These are phyloP conservation scores for Nannobrachium achirus DNA, from an alignment of 2,113 vertebrate species.

Conservation along the genomic window DNA sequence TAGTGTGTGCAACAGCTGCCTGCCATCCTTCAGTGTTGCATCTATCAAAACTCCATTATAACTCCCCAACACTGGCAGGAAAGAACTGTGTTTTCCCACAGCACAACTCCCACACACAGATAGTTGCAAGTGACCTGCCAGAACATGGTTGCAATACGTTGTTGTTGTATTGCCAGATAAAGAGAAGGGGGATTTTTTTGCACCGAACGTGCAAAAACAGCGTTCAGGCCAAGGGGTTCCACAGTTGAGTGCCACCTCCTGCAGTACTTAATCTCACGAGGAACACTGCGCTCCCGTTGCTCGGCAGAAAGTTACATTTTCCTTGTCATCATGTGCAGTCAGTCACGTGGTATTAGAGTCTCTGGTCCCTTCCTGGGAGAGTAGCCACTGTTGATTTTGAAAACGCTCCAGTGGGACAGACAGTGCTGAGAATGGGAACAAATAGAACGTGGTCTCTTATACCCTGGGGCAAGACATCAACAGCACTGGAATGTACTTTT, in stretches of 20 bases:
- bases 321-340: slow-evolving; percentile 30
- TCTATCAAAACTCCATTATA: slow-evolving; percentile 24
- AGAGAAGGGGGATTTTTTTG: background rate
- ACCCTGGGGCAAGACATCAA: slow-evolving; percentile 17
- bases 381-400: slow-evolving; percentile 41
- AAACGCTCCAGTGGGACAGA: slow-evolving; percentile 40
- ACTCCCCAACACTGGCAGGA: slow-evolving; percentile 33
- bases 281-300: slow-evolving; percentile 2
- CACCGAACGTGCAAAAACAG: no score
- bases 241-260: background rate
- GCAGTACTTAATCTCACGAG: slow-evolving; percentile 1
- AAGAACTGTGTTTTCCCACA: slow-evolving; percentile 62
- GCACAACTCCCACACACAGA: slow-evolving; percentile 51
- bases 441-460: slow-evolving; percentile 27
- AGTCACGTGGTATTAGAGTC: slow-evolving; percentile 13
- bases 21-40: slow-evolving; percentile 51
- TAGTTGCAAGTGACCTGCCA: slow-evolving; percentile 35
- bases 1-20: slow-evolving; percentile 66
- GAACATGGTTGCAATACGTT: slow-evolving; percentile 33
- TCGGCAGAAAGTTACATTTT: slow-evolving; percentile 3
- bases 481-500: slow-evolving; percentile 28
- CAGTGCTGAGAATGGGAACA: slow-evolving; percentile 43
- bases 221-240: background rate
- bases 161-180: slow-evolving; percentile 29
- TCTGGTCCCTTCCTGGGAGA: slow-evolving; percentile 26